These are phyloP conservation scores for Rambutsinella grinnellia DNA, from an alignment of 2,888 invertebrate genomes.

Conservation along the genomic window DNA sequence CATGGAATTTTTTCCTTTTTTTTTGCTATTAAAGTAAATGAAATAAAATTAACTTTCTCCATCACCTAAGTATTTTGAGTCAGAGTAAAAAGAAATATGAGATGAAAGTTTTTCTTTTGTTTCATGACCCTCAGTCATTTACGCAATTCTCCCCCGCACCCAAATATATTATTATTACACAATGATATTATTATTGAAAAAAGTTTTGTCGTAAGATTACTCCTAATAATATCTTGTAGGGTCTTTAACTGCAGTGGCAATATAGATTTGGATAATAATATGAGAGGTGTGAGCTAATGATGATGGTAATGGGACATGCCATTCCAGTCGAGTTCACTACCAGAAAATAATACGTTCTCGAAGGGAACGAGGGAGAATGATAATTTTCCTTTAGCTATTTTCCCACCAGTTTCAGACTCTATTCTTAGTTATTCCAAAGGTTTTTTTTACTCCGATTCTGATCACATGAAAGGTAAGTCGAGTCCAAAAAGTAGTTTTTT, in stretches of 20 bases:
- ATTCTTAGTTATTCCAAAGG: background rate
- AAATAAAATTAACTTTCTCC: too few species aligned
- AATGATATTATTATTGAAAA: constrained; percentile 36
- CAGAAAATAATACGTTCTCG: constrained; percentile 15
- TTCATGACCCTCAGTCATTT: constrained; percentile 47
- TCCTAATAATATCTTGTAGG: constrained; percentile 25
- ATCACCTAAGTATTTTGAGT: too few species aligned
- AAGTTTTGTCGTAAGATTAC: constrained; percentile 47
- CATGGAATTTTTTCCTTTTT: too few species aligned
- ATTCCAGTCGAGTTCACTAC: constrained; percentile 50
- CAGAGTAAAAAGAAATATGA: too few species aligned
- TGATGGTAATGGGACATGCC: constrained; percentile 55
- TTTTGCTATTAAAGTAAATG: too few species aligned
- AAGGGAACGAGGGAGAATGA: constrained; percentile 31
- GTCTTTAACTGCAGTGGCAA: constrained; percentile 12
- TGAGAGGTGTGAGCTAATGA: constrained; percentile 54
- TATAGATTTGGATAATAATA: constrained; percentile 38
- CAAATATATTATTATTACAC: constrained; percentile 2
- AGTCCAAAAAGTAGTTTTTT: constrained; percentile 1
- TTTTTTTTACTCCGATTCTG: too few species aligned
- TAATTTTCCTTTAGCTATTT: constrained; percentile 53
- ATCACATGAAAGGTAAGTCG: too few species aligned
- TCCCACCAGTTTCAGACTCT: constrained; percentile 14
- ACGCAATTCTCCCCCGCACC: constrained; percentile 16
- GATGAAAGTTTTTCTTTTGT: too few species aligned